Conservation (phyloP, 2,797 vertebrate species). For the Spea hammondii region DNA sequence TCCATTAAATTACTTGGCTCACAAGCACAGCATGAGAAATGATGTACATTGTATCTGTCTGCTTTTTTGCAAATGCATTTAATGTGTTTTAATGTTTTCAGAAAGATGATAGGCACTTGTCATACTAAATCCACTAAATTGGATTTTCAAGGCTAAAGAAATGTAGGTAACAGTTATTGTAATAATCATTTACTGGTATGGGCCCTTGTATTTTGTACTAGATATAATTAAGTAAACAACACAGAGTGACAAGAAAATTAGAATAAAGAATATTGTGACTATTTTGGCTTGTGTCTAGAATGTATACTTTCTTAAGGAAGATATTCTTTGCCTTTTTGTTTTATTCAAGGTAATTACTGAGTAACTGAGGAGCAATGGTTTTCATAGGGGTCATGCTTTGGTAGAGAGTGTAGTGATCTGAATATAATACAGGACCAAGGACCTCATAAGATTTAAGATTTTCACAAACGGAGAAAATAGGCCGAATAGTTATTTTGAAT, state of each 20-base stretch:
- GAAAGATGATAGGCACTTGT: slow-evolving; percentile 34
- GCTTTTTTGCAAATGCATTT: slow-evolving; percentile 39
- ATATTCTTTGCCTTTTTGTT: no score
- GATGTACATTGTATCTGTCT: slow-evolving; percentile 34
- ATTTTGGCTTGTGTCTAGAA: no score
- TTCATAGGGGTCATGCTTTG: no score
- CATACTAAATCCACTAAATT: slow-evolving; percentile 44
- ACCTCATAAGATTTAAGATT: no score
- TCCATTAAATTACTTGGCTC: slow-evolving; percentile 52
- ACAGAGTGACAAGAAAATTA: neutral
- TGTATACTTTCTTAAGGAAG: no score
- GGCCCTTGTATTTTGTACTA: slow-evolving; percentile 11
- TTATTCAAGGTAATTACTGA: no score
- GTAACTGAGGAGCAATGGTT: no score
- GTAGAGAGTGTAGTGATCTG: no score
- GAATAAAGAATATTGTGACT: no score
- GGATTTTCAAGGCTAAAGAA: slow-evolving; percentile 32
- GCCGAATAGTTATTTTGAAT: no score
- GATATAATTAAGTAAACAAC: slow-evolving; percentile 1
- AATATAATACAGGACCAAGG: no score
- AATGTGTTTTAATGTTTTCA: slow-evolving; percentile 43
- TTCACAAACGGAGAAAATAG: no score
- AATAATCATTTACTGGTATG: slow-evolving; percentile 37
- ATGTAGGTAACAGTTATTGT: slow-evolving; percentile 44
- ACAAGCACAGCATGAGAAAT: slow-evolving; percentile 50